Evolutionary conservation across 2,113 vertebrate species (phyloP).

Genomic region (Seriola aureovittata): DNA sequence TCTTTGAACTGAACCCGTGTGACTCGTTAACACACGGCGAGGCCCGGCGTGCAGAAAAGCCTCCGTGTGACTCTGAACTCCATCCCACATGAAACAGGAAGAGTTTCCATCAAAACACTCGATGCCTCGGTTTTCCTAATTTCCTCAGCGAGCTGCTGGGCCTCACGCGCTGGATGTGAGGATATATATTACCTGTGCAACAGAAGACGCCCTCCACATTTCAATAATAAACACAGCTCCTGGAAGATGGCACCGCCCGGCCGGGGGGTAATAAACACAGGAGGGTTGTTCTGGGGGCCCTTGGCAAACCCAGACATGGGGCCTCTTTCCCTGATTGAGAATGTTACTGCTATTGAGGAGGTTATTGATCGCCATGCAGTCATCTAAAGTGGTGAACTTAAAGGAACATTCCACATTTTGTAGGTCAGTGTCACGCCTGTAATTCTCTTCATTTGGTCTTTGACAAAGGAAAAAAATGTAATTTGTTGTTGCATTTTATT

Average conservation of each 20-base stretch:
- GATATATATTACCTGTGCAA: conserved; percentile 30
- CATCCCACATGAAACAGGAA: conserved; percentile 19
- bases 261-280: conserved; percentile 10
- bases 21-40: background rate
- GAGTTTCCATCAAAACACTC: conserved; percentile 29
- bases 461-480: no score
- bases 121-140: conserved; percentile 24
- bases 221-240: conserved; percentile 52
- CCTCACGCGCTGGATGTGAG: background rate
- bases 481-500: no score
- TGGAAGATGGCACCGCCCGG: conserved; percentile 31
- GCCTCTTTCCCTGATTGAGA: no score
- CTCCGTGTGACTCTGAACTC: conserved; percentile 5
- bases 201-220: conserved; percentile 17
- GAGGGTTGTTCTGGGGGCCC: background rate
- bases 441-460: no score
- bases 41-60: no score
- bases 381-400: no score
- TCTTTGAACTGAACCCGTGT: conserved; percentile 8
- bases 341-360: no score
- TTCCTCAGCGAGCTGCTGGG: conserved; percentile 32
- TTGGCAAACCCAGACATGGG: background rate
- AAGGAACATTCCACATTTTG: no score
- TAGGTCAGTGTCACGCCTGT: no score
- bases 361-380: no score